Evolutionary conservation across 1,140 invertebrate species (phyloP), one percentile per base, ranked within the genome.

Genomic region (Drosophila simulans): DNA sequence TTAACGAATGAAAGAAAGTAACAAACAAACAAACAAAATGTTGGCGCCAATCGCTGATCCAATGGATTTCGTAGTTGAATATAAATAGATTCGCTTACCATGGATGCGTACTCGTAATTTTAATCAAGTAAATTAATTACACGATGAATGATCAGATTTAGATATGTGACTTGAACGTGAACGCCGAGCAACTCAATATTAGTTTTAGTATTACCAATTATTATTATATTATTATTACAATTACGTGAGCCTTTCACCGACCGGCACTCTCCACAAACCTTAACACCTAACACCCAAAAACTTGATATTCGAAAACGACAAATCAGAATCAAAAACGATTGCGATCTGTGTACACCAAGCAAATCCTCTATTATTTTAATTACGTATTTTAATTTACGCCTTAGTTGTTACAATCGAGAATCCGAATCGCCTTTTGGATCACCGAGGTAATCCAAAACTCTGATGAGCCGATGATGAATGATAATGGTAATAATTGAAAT

Each of bases 141-240:
- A 58, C 77, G 71, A 79, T 79, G 48, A 64, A 80, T 52, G 59
- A 57, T 39, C 59, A 74, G 39, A 75, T 46, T 53, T 51, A 54
- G 65, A 74, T 56, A 43, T 74, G 71, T 56, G 72, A 76, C 62
- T 76, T 88, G 83, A 64, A 83, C 76, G 75, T 89, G 84, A 89
- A 88, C 66, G 84, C 84, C 84, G 84, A 86, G 83, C 83, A 86
- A 86, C 83, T 86, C 82, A 89, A 86, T 86, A 86, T 86, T 86
- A 88, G 84, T 86, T 76, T 49, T 86, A 86, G 82, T 88, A 86
- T 88, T 86, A 88, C 70, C 77, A 78, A 88, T 84, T 86, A 85
- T 84, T 74, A 78, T 77, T 71, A 77, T 27, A 27, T 27, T 31
- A 31, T 31, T 31, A 31, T 31, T 31, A 27, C 27, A 60, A 58